Evolutionary conservation across 2,888 invertebrate species (phyloP).

Genomic region (Macrostomum cliftonense): DNA sequence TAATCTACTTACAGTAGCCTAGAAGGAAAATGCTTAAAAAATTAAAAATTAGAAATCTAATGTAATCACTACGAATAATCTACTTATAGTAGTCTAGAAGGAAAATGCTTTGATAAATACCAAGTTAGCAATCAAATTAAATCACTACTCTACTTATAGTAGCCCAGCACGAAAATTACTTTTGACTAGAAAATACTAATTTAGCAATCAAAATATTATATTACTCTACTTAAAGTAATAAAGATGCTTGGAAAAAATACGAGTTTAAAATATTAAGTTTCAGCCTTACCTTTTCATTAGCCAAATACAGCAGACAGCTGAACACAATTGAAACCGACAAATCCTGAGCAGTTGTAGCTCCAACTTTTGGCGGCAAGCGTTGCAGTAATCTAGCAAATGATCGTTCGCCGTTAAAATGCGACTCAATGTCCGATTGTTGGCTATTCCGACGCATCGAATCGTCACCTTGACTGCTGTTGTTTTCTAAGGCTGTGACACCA

Average conservation of each 20-base stretch:
- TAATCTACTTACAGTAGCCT: no score
- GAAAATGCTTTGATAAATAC: no score
- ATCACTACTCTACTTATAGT: background rate
- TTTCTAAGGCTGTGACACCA: background rate
- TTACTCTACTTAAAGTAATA: background rate
- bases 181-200: no score
- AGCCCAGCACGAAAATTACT: no score
- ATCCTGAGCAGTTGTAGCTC: constrained; percentile 48
- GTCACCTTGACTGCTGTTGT: background rate
- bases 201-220: background rate
- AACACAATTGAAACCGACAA: constrained; percentile 59
- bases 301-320: constrained; percentile 60
- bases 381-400: constrained; percentile 21
- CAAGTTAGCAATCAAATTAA: no score
- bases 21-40: no score
- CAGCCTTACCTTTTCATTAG: constrained; percentile 57
- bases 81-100: no score
- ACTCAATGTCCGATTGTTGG: background rate
- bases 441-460: background rate
- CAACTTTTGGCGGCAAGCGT: constrained; percentile 26
- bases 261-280: no score
- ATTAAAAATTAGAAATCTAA: no score
- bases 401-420: background rate
- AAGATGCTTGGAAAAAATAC: no score
- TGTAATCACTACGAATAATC: no score